Evolutionary conservation across 2,797 vertebrate genomes (phyloP).

Genomic region (Cossypha dichroa): DNA sequence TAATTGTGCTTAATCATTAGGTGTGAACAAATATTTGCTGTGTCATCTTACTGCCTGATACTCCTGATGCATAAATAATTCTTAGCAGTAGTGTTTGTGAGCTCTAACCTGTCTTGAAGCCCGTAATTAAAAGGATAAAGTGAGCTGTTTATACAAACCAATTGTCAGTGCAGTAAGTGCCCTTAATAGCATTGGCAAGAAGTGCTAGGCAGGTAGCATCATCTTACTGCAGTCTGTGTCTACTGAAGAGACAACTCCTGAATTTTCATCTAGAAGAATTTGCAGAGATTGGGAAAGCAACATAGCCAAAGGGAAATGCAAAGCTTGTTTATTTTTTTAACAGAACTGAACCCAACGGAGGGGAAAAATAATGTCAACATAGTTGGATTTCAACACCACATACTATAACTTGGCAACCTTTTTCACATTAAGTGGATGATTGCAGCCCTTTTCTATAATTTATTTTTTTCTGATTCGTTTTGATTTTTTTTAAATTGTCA

Average conservation of each 20-base stretch:
- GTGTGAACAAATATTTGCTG: background rate
- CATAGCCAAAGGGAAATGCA: background rate
- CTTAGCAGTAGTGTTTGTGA: background rate
- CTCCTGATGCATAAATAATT: constrained; percentile 30
- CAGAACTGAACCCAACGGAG: background rate
- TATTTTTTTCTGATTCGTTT: background rate
- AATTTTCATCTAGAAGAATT: background rate
- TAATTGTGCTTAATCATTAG: background rate
- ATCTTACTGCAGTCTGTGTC: background rate
- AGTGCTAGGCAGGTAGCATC: background rate
- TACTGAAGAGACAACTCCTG: background rate
- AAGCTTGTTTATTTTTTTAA: constrained; percentile 11
- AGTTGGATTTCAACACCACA: background rate
- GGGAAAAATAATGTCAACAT: constrained; percentile 3
- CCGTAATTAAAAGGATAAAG: constrained; percentile 10
- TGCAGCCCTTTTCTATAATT: background rate
- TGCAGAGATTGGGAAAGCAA: background rate
- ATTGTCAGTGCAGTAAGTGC: background rate
- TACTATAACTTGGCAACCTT: background rate
- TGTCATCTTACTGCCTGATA: background rate
- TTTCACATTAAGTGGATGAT: background rate
- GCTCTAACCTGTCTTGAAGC: constrained; percentile 1
- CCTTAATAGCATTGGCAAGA: background rate
- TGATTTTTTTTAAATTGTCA: background rate
- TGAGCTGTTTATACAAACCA: constrained; percentile 22